Base-by-base conservation (phyloP, 2,888 invertebrate genomes). In the Cheilosia pagana region DNA sequence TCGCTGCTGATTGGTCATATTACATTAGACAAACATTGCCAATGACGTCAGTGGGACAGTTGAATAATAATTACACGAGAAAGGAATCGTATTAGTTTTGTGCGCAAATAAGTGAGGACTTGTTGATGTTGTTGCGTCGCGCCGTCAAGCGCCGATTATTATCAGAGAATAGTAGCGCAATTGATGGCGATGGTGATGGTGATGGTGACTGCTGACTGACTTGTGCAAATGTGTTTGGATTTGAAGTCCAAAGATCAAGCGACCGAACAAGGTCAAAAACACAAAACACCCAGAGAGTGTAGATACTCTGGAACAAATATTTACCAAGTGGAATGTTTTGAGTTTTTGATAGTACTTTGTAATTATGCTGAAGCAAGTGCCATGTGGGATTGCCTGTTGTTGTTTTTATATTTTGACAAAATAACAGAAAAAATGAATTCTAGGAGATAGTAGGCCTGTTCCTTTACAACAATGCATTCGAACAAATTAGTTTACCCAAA, bases 191-290 rank as follows among this genome's bases (percentile, higher is more conserved):
- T 28, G 21, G 41, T 62, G 50, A n/a, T n/a, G n/a, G n/a, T 28
- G 28, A 41, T 14, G 28, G 23, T 62, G 60, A 23, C n/a, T 28
- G 21, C 31, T 62, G 50, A 68, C 25, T 74, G 65, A 23, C 14
- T 28, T 70, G 53, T 43, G 57, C 65, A 52, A n/a, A 19, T 41
- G 23, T 45, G 43, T 52, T 52, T 63, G 55, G n/a, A 50, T 4
- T 62, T 63, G 35, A 57, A 53, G 79, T 79, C 62, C 72, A 83
- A 75, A 74, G 74, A 67, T 63, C 83, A 79, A 31, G 41, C 59
- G 60, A 19, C 52, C 21, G 35, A 63, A 74, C 68, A 83, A 83
- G 79, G 79, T 79, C 70, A 74, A 43, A 62, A 48, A 41, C 39
- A 55, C 28, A 62, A 62, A 28, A 12, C 41, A 52, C 31, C 62